Base-by-base conservation (phyloP, 1,140 invertebrate species). In the Cepaea nemoralis region DNA sequence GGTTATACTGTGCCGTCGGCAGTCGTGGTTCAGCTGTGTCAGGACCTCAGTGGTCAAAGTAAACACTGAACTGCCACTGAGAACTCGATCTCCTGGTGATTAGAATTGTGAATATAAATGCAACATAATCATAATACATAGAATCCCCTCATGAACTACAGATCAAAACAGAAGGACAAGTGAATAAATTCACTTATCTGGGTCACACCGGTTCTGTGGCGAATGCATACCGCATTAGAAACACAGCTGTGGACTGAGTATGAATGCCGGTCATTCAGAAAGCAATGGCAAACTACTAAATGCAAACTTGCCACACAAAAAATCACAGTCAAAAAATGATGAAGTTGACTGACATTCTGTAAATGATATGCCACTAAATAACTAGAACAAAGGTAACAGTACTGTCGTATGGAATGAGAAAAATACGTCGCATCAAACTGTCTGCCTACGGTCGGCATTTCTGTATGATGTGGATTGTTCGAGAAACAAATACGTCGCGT, bases 31-130 rank as follows among this genome's bases (percentile, higher is more conserved):
- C 14, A 87, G 71, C 22, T 81, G 63, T 37, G 69, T 69, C n/a
- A 87, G 45, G 22, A 83, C 83, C 40, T 86, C 83, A 24, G 86
- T 85, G 22, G 86, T 87, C 31, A 87, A 76, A 31, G 82, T 85
- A 37, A 87, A 77, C 42, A 83, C 78, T 48, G 81, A 83, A 22
- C 75, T 74, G 27, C 85, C 86, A 74, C 75, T 85, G 24, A 87
- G 79, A 24, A 87, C 85, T 75, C 76, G 80, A 70, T 87, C 81
- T 33, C 85, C 85, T 86, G 82, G 55, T 82, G 80, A 74, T 37
- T 40, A 80, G 40, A n/a, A n/a, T n/a, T n/a, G n/a, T n/a, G n/a
- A n/a, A n/a, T 39, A 24, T 39, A 27, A n/a, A 42, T 40, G 33
- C 2, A 19, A 5, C n/a, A 6, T 10, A 39, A 19, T 71, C 5